Percentiles rank a stretch among this genome's conserved stretches.
These are phyloP conservation scores for Apamea epomidion DNA, from an alignment of 2,888 invertebrate species.

Conservation along the genomic window DNA sequence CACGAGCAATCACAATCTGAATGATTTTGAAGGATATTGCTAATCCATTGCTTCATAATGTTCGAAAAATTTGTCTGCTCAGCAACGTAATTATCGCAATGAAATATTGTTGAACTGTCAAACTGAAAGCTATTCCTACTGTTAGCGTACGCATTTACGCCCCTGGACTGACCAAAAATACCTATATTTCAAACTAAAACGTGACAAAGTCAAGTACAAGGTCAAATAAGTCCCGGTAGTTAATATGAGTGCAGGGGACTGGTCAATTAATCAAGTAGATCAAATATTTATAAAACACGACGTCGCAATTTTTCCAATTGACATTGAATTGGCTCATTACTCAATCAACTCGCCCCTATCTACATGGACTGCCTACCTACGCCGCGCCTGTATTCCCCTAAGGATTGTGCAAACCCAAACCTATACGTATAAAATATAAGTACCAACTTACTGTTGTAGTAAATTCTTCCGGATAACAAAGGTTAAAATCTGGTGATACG, in stretches of 20 bases:
- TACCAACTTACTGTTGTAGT: background rate
- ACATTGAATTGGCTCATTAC: slow-evolving; percentile 87
- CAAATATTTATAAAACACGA: slow-evolving; percentile 64
- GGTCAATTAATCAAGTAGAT: slow-evolving; percentile 53
- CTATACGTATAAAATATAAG: background rate
- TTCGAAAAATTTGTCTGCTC: no score
- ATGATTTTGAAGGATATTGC: no score
- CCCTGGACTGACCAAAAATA: background rate
- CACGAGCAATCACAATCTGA: no score
- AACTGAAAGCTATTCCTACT: no score
- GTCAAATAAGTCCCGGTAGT: slow-evolving; percentile 31
- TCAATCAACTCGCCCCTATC: slow-evolving; percentile 83
- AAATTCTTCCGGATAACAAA: background rate
- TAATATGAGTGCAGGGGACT: slow-evolving; percentile 39
- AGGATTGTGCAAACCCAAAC: background rate
- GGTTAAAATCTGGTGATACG: background rate
- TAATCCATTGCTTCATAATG: no score
- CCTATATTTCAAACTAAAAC: background rate
- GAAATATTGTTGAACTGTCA: no score
- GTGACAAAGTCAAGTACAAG: slow-evolving; percentile 38
- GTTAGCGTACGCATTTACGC: no score
- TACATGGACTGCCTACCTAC: slow-evolving; percentile 54
- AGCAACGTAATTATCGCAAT: no score
- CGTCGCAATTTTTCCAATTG: slow-evolving; percentile 83
- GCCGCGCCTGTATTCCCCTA: background rate